phyloP scores from a whole-genome alignment of 2,113 vertebrate genomes.

The Misgurnus anguillicaudatus region DNA sequence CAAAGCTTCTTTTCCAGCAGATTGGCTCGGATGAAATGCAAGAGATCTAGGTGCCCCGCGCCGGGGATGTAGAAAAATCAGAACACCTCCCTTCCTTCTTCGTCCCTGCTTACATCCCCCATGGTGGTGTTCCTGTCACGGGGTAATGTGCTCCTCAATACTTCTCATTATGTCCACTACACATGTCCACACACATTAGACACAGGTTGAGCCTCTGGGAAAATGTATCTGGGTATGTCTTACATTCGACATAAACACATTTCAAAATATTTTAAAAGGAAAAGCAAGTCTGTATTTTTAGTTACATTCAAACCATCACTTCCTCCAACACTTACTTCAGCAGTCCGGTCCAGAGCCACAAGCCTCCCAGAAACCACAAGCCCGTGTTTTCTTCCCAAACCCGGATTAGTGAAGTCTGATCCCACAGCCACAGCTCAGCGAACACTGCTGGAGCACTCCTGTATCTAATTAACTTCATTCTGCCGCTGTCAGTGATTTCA shows the following conservation, averaged over 20 bases:
- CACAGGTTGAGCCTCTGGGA: constrained; percentile 21
- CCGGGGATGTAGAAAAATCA: constrained; percentile 30
- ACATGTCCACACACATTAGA: constrained; percentile 38
- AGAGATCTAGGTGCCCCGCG: constrained; percentile 36
- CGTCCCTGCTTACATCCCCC: constrained; percentile 29
- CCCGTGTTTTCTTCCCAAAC: constrained; percentile 36
- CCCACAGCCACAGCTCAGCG: constrained; percentile 47
- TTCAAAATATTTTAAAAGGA: background rate
- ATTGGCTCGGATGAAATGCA: constrained; percentile 37
- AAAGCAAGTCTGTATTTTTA: background rate
- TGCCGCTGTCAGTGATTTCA: constrained; percentile 52
- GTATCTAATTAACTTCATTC: constrained; percentile 61
- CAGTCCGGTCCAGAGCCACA: constrained; percentile 4
- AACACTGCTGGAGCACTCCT: constrained; percentile 43
- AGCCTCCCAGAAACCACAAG: constrained; percentile 37
- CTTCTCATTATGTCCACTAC: constrained; percentile 22
- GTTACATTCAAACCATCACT: background rate
- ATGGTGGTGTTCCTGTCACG: constrained; percentile 44
- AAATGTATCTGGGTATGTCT: background rate
- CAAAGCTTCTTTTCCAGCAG: constrained; percentile 44
- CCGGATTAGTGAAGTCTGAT: constrained; percentile 24
- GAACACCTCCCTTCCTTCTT: background rate
- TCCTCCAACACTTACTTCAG: background rate
- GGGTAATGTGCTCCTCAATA: constrained; percentile 25
- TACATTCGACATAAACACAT: background rate